Conservation (phyloP, 1,140 invertebrate species). For the Solen grandis region DNA sequence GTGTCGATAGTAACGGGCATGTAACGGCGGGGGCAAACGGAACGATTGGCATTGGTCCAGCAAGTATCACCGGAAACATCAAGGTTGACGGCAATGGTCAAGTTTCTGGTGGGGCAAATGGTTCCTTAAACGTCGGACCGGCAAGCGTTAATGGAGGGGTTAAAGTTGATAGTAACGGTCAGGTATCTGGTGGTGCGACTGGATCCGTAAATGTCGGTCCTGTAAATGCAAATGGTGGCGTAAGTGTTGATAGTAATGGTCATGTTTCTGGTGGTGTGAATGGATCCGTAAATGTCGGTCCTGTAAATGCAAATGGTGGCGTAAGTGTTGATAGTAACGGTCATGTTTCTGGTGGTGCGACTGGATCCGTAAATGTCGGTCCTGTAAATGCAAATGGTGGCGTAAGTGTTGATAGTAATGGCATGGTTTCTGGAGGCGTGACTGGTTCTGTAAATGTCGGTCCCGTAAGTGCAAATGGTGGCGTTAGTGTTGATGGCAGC, state of each 20-base stretch:
- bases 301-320: slow-evolving; percentile 10
- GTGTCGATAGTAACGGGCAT: slow-evolving; percentile 15
- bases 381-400: slow-evolving; percentile 1
- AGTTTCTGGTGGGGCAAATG: neutral
- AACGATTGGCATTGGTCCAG: neutral
- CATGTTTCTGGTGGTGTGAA: neutral
- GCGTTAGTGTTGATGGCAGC: neutral
- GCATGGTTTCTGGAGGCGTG: neutral
- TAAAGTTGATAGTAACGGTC: slow-evolving; percentile 7
- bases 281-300: slow-evolving; percentile 19
- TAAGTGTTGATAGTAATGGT: neutral
- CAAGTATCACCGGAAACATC: slow-evolving; percentile 8
- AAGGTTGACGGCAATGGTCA: slow-evolving; percentile 11
- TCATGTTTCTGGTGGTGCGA: neutral
- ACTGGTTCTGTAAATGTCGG: neutral
- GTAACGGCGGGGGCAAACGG: neutral
- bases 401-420: slow-evolving; percentile 5
- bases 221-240: neutral
- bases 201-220: neutral
- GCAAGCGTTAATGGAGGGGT: slow-evolving; percentile 11
- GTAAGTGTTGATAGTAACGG: slow-evolving; percentile 26
- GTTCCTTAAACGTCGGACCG: neutral
- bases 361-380: slow-evolving; percentile 9
- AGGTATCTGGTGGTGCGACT: slow-evolving; percentile 14
- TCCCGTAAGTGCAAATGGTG: slow-evolving; percentile 9